Base-by-base conservation (phyloP, 2,888 invertebrate genomes). In the Agonopterix heracliana region DNA sequence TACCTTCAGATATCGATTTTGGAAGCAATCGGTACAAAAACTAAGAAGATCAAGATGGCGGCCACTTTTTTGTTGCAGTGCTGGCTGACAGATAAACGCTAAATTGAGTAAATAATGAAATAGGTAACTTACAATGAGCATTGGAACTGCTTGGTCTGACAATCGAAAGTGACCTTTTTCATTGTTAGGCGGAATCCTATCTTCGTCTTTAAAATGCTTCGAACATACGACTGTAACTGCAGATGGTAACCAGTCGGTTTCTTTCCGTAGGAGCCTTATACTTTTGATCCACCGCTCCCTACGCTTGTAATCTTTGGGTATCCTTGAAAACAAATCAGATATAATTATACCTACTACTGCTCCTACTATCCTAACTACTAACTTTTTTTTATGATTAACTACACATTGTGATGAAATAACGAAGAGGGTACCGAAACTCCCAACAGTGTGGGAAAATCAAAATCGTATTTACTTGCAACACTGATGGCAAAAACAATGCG, bases 241-340 rank as follows among this genome's bases (percentile, higher is more conserved):
- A 9, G 48, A 44, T 8, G 48, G 48, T 12, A 48, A 42, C 48
- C 49, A 49, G 38, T 49, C 46, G n/a, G 47, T 38, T 42, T 52
- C 52, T 17, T 49, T 49, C 10, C 51, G 48, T 48, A 51, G 43
- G 38, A 51, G 14, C 43, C 46, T 48, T 14, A 51, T 48, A 43
- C 40, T 34, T 34, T 43, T 48, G 13, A 45, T 48, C 51, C 51
- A 51, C 34, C 48, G 40, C 26, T 52, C 49, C 44, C 40, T 47
- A 40, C 52, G 52, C 47, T 49, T 49, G 13, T 49, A 38, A 46
- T 49, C 47, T 49, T 52, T 49, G 17, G 49, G 52, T 47, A 52
- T 47, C 36, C 52, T 52, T 41, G 35, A 52, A 52, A 47, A 34
- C 9, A 50, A 47, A 38, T 40, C 41, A 35, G 10, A 35, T 1